A percentile compares a stretch with the other conserved stretches of the same genome.
Conservation (phyloP, 1,140 invertebrate genomes). For the Zelostemma sp. region DNA sequence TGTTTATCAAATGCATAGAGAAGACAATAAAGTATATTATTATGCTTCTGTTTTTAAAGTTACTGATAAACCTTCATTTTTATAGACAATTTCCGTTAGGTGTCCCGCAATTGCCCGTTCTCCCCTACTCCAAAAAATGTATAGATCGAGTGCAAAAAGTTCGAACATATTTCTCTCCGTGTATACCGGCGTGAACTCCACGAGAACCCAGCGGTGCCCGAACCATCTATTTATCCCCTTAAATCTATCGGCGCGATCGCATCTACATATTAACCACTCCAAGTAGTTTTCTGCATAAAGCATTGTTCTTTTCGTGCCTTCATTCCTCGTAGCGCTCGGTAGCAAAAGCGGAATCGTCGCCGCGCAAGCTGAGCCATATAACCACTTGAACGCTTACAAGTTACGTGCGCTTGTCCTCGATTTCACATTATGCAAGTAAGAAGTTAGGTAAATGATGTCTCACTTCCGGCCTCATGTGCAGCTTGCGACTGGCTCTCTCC, state of each 20-base stretch:
- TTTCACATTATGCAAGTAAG: conserved; percentile 42
- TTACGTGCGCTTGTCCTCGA: conserved; percentile 32
- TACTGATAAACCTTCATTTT: too few species aligned
- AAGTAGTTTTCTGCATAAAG: conserved; percentile 30
- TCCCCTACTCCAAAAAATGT: too few species aligned
- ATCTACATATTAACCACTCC: conserved; percentile 40
- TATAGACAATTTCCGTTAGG: too few species aligned
- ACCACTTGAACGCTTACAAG: conserved; percentile 14
- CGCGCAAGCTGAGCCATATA: conserved; percentile 18
- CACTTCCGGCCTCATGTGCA: conserved; percentile 36
- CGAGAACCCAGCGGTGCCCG: conserved; percentile 14
- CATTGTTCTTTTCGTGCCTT: conserved; percentile 28
- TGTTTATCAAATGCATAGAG: too few species aligned
- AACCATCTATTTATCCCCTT: conserved; percentile 30
- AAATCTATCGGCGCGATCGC: conserved; percentile 31
- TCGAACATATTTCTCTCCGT: too few species aligned
- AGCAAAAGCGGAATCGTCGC: conserved; percentile 3
- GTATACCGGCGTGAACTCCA: too few species aligned
- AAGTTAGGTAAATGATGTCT: conserved; percentile 46
- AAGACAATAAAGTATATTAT: too few species aligned
- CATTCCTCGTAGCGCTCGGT: conserved; percentile 15
- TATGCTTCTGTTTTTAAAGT: too few species aligned
- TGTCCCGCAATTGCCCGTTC: too few species aligned
- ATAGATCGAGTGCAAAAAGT: too few species aligned
- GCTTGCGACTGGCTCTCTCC: conserved; percentile 27